Percentiles rank a stretch among this genome's conserved stretches.
Conservation (phyloP, 2,113 vertebrate species). For the Melanerpes aurifrons region DNA sequence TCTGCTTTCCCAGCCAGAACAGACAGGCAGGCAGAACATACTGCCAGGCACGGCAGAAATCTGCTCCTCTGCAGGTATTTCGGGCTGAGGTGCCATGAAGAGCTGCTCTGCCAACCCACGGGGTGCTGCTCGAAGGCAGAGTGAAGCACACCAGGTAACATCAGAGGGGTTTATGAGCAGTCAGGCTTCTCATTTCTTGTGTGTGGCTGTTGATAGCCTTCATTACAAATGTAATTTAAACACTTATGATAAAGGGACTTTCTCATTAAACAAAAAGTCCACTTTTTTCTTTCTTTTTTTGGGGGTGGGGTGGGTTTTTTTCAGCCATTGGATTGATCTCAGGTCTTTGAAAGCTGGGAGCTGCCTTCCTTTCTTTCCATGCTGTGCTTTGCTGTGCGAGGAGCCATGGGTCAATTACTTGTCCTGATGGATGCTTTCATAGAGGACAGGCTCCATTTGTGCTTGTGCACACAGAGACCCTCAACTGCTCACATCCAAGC, state of each 20-base stretch:
- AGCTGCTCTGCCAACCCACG: not conserved
- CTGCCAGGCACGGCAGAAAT: not conserved
- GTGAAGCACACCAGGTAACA: rapidly evolving
- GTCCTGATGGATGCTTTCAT: rapidly evolving
- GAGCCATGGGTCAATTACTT: not conserved
- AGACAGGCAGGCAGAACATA: rapidly evolving
- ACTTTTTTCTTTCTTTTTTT: no score
- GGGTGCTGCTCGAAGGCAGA: not conserved
- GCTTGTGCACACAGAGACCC: not conserved
- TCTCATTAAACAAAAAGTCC: not conserved
- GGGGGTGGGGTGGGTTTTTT: not conserved
- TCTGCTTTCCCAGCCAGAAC: not conserved
- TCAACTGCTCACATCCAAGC: not conserved
- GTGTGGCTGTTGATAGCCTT: not conserved
- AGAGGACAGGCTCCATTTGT: not conserved
- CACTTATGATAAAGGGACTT: not conserved
- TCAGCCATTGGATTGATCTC: not conserved
- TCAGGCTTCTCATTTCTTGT: not conserved
- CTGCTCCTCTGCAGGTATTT: not conserved
- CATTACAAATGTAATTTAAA: not conserved
- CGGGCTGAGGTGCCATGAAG: not conserved
- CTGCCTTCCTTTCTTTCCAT: not conserved
- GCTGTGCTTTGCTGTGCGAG: not conserved
- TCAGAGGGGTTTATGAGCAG: not conserved
- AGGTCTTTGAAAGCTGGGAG: not conserved